Conservation (phyloP, 2,888 invertebrate species). For the Cremastinae sp. region DNA sequence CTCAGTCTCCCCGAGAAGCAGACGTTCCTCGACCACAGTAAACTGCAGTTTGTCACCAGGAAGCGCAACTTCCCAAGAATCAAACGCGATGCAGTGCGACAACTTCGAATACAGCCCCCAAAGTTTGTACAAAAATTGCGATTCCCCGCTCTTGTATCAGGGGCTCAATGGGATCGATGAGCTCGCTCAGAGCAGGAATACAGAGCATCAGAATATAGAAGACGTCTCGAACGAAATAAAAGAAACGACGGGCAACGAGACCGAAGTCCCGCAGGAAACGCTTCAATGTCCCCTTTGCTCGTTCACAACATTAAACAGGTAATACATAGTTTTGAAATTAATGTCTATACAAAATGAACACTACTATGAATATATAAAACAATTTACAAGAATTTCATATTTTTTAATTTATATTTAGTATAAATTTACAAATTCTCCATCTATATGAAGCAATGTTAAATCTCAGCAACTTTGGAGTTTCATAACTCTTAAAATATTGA, state of each 20-base stretch:
- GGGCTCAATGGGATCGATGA: conserved; percentile 57
- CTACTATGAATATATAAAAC: too few relatives aligned
- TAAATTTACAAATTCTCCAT: too few relatives aligned
- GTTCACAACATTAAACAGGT: conserved; percentile 80
- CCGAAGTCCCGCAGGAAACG: conserved; percentile 58
- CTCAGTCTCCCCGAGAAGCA: conserved; percentile 69
- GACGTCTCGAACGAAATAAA: conserved; percentile 59
- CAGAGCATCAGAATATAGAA: conserved; percentile 63
- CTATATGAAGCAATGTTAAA: too few relatives aligned
- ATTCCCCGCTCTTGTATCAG: conserved; percentile 53
- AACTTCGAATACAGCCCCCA: conserved; percentile 66
- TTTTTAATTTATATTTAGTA: too few relatives aligned
- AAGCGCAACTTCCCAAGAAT: conserved; percentile 68
- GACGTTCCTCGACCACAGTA: conserved; percentile 66
- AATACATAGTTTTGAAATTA: conserved; percentile 39
- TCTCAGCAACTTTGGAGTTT: too few relatives aligned
- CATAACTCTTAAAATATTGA: too few relatives aligned
- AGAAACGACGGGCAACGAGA: conserved; percentile 51
- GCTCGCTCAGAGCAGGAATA: conserved; percentile 39
- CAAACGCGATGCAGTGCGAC: conserved; percentile 61
- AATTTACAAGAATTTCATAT: too few relatives aligned
- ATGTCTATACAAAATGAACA: too few relatives aligned
- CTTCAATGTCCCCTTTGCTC: conserved; percentile 82
- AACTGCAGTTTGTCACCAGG: conserved; percentile 69
- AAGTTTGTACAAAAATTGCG: conserved; percentile 62